Evolutionary conservation across 2,888 invertebrate genomes (phyloP).

Genomic region (Andricus quercusramuli): DNA sequence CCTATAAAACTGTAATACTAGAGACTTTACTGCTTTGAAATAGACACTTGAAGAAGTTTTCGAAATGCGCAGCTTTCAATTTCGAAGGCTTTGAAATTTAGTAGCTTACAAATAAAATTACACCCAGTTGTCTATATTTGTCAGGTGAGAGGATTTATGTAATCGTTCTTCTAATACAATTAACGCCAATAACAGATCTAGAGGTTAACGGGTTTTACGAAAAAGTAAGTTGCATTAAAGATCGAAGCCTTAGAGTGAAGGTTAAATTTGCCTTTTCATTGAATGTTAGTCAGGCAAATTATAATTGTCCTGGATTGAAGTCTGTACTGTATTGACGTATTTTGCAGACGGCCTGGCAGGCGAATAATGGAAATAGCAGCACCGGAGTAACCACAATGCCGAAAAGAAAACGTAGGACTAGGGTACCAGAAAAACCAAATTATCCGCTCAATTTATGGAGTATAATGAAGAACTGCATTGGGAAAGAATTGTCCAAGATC

Average conservation of each 20-base stretch:
- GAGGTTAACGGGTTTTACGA: conserved; percentile 38
- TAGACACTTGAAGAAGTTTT: background rate
- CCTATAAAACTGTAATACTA: background rate
- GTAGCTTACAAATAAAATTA: conserved; percentile 17
- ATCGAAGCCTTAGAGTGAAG: conserved; percentile 36
- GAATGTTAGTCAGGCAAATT: conserved; percentile 9
- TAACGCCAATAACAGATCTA: conserved; percentile 33
- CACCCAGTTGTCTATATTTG: conserved; percentile 5
- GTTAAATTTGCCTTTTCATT: background rate
- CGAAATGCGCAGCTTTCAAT: background rate
- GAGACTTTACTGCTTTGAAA: background rate
- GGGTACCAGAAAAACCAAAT: conserved; percentile 95
- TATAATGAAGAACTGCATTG: conserved; percentile 99
- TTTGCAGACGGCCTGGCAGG: conserved; percentile 71
- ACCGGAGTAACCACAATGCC: conserved; percentile 69
- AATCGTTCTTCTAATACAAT: conserved; percentile 18
- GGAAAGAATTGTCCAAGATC: conserved; percentile 99
- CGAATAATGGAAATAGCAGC: conserved; percentile 77
- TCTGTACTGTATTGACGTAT: conserved; percentile 34
- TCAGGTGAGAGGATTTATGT: conserved; percentile 28
- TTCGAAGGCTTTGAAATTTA: background rate
- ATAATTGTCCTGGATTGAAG: background rate
- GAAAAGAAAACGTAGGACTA: conserved; percentile 84
- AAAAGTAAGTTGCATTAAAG: conserved; percentile 35
- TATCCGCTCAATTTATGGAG: conserved; percentile 98